phyloP scores from a whole-genome alignment of 1,140 invertebrate species.

The Lepidurus apus region DNA sequence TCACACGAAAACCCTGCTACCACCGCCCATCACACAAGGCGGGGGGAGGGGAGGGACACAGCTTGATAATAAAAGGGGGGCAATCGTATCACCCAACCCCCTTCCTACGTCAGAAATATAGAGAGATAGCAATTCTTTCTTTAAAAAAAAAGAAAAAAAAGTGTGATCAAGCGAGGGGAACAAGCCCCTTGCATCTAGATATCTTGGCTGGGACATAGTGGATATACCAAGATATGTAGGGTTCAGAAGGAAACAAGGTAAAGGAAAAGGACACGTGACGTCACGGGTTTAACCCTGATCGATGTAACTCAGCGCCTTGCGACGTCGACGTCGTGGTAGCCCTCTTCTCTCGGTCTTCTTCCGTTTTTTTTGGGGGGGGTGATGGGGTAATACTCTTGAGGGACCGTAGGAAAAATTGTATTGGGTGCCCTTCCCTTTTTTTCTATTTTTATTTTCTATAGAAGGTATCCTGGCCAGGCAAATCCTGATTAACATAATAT shows the following conservation, averaged over 20 bases:
- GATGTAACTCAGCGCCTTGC: constrained; percentile 8
- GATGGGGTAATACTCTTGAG: background rate
- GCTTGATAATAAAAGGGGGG: constrained; percentile 11
- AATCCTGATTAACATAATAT: background rate
- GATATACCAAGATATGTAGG: background rate
- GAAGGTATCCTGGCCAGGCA: background rate
- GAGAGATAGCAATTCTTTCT: background rate
- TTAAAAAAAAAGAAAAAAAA: background rate
- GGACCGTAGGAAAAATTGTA: background rate
- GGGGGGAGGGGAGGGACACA: constrained; percentile 4
- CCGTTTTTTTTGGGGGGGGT: background rate
- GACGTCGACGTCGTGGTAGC: background rate
- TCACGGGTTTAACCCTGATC: background rate
- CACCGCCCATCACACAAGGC: constrained; percentile 6
- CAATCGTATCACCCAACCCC: constrained; percentile 26
- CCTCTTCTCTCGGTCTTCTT: background rate
- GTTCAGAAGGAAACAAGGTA: background rate
- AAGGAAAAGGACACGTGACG: background rate
- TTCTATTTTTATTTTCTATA: background rate
- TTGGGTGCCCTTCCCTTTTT: background rate
- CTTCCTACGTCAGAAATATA: background rate
- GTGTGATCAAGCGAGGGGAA: background rate
- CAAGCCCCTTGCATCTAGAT: background rate
- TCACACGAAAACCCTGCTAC: constrained; percentile 20
- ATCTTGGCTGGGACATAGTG: no score